Conservation (phyloP, 2,113 vertebrate species). For the Cyanoramphus novaezelandiae region DNA sequence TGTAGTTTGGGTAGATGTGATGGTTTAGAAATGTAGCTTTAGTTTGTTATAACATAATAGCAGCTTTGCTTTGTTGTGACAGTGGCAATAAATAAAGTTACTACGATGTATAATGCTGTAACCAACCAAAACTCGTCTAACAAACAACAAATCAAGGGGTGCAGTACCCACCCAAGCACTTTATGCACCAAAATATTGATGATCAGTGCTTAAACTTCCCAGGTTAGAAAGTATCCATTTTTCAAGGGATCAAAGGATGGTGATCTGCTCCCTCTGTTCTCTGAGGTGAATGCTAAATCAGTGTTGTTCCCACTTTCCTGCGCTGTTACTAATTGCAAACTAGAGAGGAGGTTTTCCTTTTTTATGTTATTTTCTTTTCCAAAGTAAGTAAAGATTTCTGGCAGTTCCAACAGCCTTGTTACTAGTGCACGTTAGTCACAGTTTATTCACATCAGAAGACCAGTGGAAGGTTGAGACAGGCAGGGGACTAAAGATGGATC, state of each 20-base stretch:
- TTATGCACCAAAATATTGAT: conserved; percentile 9
- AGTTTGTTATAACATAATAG: conserved; percentile 79
- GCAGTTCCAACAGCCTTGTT: conserved; percentile 28
- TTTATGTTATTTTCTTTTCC: not conserved
- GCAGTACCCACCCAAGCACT: conserved; percentile 47
- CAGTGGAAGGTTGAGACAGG: conserved; percentile 50
- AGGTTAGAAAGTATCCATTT: conserved; percentile 17
- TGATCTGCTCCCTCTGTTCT: not conserved
- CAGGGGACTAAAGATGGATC: conserved; percentile 53
- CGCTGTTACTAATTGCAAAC: not conserved
- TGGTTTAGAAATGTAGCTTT: conserved; percentile 76
- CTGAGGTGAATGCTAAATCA: not conserved
- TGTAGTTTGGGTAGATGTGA: conserved; percentile 66
- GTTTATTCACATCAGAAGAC: conserved; percentile 62
- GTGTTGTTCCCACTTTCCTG: not conserved
- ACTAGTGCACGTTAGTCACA: conserved; percentile 40
- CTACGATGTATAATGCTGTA: conserved; percentile 71
- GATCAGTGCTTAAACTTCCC: conserved; percentile 4
- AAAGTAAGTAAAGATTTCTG: conserved; percentile 26
- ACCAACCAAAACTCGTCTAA: conserved; percentile 73
- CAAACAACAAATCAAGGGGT: conserved; percentile 69
- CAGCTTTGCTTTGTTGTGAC: conserved; percentile 80
- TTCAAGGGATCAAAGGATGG: conserved; percentile 2
- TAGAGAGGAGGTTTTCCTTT: not conserved
- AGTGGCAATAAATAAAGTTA: conserved; percentile 79